A percentile compares a stretch with the other conserved stretches of the same genome.
Conservation (phyloP, 2,797 vertebrate genomes). For the Hydrolagus colliei region DNA sequence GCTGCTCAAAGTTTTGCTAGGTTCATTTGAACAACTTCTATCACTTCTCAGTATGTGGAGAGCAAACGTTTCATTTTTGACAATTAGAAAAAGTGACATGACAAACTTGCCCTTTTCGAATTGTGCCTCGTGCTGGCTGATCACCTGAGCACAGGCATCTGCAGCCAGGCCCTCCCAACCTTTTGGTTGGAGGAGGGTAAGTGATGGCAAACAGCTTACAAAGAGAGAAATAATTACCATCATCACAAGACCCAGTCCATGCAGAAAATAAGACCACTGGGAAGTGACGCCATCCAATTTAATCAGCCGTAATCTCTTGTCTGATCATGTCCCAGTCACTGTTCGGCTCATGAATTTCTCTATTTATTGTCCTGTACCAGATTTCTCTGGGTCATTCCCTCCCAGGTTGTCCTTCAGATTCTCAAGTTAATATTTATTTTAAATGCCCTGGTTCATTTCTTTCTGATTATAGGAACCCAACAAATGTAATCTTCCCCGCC, state of each 20-base stretch:
- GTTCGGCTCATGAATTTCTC: constrained; percentile 13
- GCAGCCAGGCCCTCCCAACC: neutral
- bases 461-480: neutral
- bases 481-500: neutral
- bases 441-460: neutral
- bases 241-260: neutral
- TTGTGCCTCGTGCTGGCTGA: neutral
- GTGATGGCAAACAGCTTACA: constrained; percentile 18
- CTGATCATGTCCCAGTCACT: constrained; percentile 17
- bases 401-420: constrained; percentile 6
- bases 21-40: neutral
- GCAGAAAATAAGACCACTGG: neutral
- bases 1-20: neutral
- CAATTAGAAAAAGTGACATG: neutral
- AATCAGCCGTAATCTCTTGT: constrained; percentile 15
- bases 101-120: neutral
- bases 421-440: neutral
- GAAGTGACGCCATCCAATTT: constrained; percentile 11
- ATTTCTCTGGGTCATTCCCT: neutral
- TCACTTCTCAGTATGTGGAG: neutral
- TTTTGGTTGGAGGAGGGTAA: neutral
- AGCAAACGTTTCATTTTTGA: neutral
- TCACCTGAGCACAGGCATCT: neutral
- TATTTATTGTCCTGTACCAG: constrained; percentile 9
- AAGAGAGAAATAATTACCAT: constrained; percentile 8